Evolutionary conservation across 2,113 vertebrate species (phyloP), one percentile per base, ranked within the genome.

Genomic region (Lagenorhynchus albirostris): DNA sequence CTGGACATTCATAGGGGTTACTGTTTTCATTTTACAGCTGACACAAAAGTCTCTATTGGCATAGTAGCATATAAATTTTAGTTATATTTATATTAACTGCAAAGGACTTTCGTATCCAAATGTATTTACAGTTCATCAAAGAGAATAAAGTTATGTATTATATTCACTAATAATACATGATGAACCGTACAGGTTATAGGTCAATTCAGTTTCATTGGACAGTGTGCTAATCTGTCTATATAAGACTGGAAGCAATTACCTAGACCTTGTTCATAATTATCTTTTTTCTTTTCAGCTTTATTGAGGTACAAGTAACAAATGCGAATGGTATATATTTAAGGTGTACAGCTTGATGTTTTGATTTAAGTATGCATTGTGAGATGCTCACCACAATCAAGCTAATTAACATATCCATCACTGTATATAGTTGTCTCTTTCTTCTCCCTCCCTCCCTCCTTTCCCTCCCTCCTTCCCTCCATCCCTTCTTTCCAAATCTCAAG

Each of bases 71-170:
- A 65, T 47, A 88, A 13, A 53, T 89, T 70, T 29, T 65, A 9
- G 31, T 62, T 60, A 9, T 36, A 73, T 60, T 85, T 94, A 25
- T 20, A 31, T 94, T 47, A 94, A 77, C 47, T 94, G 25, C 31
- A 70, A 92, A 92, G 21, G 31, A 21, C 18, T 92, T 93, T 68
- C 50, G 10, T 63, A 29, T 73, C 31, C 68, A 91, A 83, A 74
- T 58, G 0, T 33, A 85, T 70, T 84, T 91, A n/a, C 1, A 65
- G 4, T 88, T 41, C 36, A n/a, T 67, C 18, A 74, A 65, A 71
- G 12, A 73, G 13, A 67, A 23, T 29, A 26, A 47, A 2, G 2
- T 73, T 79, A 33, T 65, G 1, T 1, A 36, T 58, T 82, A 53
- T 0, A 63, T 74, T 91, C 18, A 85, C 12, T 58, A 92, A 12